These are phyloP conservation scores for Drosophila baimaii DNA, from an alignment of 1,140 invertebrate species.

Conservation along the genomic window DNA sequence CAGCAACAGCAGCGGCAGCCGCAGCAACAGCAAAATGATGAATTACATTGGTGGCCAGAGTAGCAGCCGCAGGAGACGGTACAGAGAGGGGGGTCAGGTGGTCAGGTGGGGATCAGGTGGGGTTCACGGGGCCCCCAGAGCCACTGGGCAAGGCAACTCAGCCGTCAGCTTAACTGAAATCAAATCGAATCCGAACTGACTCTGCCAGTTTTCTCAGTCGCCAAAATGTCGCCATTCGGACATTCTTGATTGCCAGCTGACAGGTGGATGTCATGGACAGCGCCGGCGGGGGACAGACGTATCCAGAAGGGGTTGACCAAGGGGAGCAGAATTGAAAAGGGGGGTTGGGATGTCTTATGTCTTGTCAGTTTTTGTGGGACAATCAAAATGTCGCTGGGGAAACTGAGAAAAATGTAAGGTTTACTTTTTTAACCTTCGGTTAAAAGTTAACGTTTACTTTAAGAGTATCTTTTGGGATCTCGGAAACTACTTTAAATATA, in stretches of 20 bases:
- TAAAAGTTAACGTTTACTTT: too few relatives aligned
- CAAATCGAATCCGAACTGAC: conserved; percentile 30
- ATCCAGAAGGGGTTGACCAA: too few relatives aligned
- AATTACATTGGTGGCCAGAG: conserved; percentile 59
- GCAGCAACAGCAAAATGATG: conserved; percentile 54
- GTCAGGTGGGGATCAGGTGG: conserved; percentile 12
- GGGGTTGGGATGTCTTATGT: conserved; percentile 24
- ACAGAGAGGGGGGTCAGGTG: background rate
- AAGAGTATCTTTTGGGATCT: too few relatives aligned
- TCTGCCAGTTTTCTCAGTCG: conserved; percentile 27
- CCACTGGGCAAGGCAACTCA: conserved; percentile 37
- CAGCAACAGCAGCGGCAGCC: background rate
- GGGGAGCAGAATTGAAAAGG: too few relatives aligned
- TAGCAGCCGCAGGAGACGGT: conserved; percentile 7
- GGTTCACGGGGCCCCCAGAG: conserved; percentile 1
- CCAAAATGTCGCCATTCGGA: conserved; percentile 57
- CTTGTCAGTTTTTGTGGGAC: conserved; percentile 45
- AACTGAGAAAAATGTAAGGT: conserved; percentile 60
- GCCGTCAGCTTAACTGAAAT: conserved; percentile 38
- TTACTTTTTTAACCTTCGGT: too few relatives aligned
- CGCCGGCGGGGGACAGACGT: background rate
- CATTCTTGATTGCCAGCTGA: conserved; percentile 77
- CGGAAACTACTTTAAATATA: too few relatives aligned
- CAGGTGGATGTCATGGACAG: conserved; percentile 38
- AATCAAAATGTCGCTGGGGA: conserved; percentile 51